A percentile compares a stretch with the other conserved stretches of the same genome.
phyloP scores from a whole-genome alignment of 2,797 vertebrate genomes.

The Poecilia velifera region DNA sequence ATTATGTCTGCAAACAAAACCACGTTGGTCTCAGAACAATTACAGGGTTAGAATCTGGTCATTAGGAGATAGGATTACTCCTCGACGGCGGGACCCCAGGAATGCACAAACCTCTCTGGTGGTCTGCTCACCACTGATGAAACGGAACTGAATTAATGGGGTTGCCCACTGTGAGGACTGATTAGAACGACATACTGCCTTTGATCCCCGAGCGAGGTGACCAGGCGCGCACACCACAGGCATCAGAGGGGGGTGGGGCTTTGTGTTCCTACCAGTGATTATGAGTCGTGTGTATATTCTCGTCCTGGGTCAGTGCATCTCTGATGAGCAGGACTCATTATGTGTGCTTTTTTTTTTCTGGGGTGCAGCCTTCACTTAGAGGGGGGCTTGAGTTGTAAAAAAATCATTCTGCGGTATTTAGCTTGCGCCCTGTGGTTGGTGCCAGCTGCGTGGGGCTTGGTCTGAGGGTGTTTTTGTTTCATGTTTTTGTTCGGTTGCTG shows the following conservation, averaged over 20 bases:
- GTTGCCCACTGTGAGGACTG: conserved; percentile 70
- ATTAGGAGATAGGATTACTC: conserved; percentile 73
- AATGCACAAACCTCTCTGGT: conserved; percentile 66
- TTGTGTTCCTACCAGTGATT: conserved; percentile 19
- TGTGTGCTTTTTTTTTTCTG: conserved; percentile 43
- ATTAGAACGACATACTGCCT: conserved; percentile 69
- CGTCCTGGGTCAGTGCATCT: conserved; percentile 63
- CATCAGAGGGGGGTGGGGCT: conserved; percentile 20
- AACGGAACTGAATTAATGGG: conserved; percentile 80
- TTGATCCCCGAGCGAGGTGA: conserved; percentile 72
- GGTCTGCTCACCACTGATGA: conserved; percentile 70
- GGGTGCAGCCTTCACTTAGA: conserved; percentile 38
- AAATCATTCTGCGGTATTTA: conserved; percentile 18
- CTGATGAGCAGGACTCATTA: conserved; percentile 67
- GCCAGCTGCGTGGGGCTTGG: conserved; percentile 6
- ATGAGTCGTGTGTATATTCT: conserved; percentile 15
- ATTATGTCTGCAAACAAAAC: conserved; percentile 46
- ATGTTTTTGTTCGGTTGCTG: conserved; percentile 20
- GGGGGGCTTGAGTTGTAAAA: conserved; percentile 53
- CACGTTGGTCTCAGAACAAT: conserved; percentile 54
- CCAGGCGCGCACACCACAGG: conserved; percentile 53
- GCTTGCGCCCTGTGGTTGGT: conserved; percentile 11
- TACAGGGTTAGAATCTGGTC: conserved; percentile 59
- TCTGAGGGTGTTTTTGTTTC: conserved; percentile 9
- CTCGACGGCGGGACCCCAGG: conserved; percentile 61